A percentile compares a stretch with the other conserved stretches of the same genome.
Conservation (phyloP, 2,888 invertebrate species). For the Xylota sylvarum region DNA sequence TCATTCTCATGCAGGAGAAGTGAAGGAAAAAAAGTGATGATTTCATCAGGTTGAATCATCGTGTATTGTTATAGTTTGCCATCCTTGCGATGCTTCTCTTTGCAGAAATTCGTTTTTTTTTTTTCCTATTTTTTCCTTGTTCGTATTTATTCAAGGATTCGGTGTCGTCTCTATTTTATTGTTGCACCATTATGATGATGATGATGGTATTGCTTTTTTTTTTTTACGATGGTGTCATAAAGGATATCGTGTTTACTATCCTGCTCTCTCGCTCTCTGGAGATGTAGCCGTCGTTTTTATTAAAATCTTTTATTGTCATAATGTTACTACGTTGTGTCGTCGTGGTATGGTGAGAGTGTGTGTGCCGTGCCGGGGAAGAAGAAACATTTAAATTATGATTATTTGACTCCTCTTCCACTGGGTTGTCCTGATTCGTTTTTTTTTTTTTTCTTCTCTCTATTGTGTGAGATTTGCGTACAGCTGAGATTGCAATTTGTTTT, state of each 20-base stretch:
- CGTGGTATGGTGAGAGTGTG: conserved; percentile 35
- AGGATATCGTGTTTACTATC: conserved; percentile 67
- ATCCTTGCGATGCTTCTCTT: conserved; percentile 36
- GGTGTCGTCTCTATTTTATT: conserved; percentile 73
- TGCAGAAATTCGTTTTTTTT: neutral
- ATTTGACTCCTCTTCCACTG: conserved; percentile 63
- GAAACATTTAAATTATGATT: conserved; percentile 75
- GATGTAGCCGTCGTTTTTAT: conserved; percentile 60
- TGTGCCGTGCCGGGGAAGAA: conserved; percentile 13
- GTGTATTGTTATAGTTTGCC: conserved; percentile 58
- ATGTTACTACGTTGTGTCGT: conserved; percentile 63
- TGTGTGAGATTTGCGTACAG: conserved; percentile 62
- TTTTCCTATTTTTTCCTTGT: neutral
- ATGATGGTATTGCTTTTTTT: conserved; percentile 66
- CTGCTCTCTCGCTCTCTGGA: conserved; percentile 25
- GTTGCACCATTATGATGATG: conserved; percentile 73
- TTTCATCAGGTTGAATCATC: conserved; percentile 72
- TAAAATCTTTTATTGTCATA: conserved; percentile 75
- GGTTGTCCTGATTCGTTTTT: conserved; percentile 47
- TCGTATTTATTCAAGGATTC: conserved; percentile 66
- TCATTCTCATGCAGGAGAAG: conserved; percentile 23
- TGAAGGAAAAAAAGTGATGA: conserved; percentile 64
- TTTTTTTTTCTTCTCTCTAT: conserved; percentile 27
- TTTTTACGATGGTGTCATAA: conserved; percentile 64
- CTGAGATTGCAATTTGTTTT: conserved; percentile 74